Evolutionary conservation across 92 coral and sea anemone species (phyloP), one percentile per base, ranked within the genome.

Genomic region (Ricordea florida): DNA sequence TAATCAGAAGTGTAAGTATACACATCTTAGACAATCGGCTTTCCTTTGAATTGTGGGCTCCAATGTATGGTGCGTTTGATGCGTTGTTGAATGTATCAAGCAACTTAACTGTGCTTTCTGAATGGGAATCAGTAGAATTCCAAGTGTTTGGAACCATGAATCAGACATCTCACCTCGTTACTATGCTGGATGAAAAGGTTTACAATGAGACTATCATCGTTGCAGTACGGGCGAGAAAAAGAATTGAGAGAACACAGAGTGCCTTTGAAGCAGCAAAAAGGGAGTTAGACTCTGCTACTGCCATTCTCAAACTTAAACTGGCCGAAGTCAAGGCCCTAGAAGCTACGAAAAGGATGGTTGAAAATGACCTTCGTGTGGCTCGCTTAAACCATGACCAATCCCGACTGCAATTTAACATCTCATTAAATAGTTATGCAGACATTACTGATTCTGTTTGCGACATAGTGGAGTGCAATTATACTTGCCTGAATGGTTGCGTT

Each of bases 401-500:
- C 20, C 66, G 56, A 43, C 26, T 43, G n/a, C 33, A 49, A 24
- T 78, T 78, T 26, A 68, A 78, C 67, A 43, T 23, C 36, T 64
- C 69, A 8, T 25, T 44, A 1, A 15, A 64, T 13, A 10, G 7
- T 43, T 17, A n/a, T 1, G 27, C 13, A 29, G 14, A 64, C 10
- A 10, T 64, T n/a, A 26, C 9, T 13, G 46, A 18, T 30, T 9
- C 15, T 4, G 56, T 47, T 8, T 78, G 84, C 43, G 48, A 66
- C 5, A 53, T 78, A 20, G 21, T 9, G 40, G 76, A 78, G 15
- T 78, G 84, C 69, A 57, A 61, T 60, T 78, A 78, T 31, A 32
- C 73, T 31, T 31, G 45, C 18, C 29, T 67, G 3, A 44, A 57
- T 4, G 65, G 77, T 21, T 66, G 84, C 27, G 72, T 43, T 3